These are phyloP conservation scores for Hybos culiciformis DNA, from an alignment of 2,888 invertebrate genomes.

Conservation along the genomic window DNA sequence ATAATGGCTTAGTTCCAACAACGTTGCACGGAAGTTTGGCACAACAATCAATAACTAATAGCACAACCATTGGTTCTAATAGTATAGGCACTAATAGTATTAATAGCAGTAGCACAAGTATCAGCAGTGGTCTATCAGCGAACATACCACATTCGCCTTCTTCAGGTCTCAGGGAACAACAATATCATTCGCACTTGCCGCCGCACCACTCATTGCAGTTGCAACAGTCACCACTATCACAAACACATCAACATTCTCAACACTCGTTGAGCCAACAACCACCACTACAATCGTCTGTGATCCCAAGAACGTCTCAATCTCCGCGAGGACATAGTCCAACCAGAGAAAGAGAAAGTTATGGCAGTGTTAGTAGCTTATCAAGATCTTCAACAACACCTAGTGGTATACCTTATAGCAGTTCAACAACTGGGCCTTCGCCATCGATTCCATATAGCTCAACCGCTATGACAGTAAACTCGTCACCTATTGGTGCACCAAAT, in stretches of 20 bases:
- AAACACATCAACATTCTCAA: conserved; percentile 13
- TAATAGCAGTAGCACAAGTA: conserved; percentile 1
- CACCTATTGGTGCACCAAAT: conserved; percentile 22
- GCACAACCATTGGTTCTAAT: not conserved
- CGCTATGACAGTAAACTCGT: conserved; percentile 25
- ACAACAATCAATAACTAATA: not conserved
- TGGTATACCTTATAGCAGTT: conserved; percentile 19
- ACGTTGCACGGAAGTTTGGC: no score
- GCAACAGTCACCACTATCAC: conserved; percentile 16
- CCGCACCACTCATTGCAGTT: conserved; percentile 15
- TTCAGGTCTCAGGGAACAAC: conserved; percentile 15
- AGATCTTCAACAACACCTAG: conserved; percentile 41
- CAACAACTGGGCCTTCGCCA: conserved; percentile 26
- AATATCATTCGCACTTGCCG: conserved; percentile 13
- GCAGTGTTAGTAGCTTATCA: conserved; percentile 73
- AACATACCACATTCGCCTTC: conserved; percentile 7
- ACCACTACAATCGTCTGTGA: conserved; percentile 26
- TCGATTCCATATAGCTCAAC: conserved; percentile 23
- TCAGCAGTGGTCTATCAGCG: conserved; percentile 4
- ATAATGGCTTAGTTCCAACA: no score
- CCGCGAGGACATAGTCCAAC: conserved; percentile 65
- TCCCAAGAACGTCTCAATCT: conserved; percentile 51
- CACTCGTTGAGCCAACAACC: conserved; percentile 10
- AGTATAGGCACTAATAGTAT: not conserved
- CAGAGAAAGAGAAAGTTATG: conserved; percentile 73